phyloP scores from a whole-genome alignment of 35 echinoderm and acorn worm species.

The Amphiura filiformis region DNA sequence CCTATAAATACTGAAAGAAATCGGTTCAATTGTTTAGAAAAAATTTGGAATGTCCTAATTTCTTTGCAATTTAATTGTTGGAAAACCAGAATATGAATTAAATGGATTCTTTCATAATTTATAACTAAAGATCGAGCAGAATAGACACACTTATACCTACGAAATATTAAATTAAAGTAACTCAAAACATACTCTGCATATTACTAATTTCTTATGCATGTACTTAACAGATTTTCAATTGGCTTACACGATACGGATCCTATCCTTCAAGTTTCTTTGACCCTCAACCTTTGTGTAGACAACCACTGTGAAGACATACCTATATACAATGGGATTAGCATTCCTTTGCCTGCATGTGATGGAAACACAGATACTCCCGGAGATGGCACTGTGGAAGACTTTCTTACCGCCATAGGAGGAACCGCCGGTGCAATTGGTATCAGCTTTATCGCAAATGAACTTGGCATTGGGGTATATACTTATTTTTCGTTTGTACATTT shows the following conservation, averaged over 20 bases:
- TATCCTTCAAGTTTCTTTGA: neutral
- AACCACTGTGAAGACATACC: neutral
- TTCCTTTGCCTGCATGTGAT: constrained; percentile 24
- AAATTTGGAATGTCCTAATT: no score
- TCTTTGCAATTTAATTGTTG: no score
- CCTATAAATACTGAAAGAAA: no score
- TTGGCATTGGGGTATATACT: constrained; percentile 27
- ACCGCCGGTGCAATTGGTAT: neutral
- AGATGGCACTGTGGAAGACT: neutral
- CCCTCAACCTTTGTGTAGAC: neutral
- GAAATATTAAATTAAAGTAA: no score
- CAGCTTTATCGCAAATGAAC: neutral
- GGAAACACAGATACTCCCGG: neutral
- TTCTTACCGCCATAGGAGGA: neutral
- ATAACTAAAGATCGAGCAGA: no score
- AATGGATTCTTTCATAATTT: no score
- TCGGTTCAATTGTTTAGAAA: no score
- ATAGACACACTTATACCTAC: no score
- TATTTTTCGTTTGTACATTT: no score
- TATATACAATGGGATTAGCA: neutral
- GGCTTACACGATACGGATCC: neutral
- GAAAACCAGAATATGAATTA: no score
- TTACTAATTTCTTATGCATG: no score
- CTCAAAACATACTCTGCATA: no score
- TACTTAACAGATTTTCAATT: neutral